Evolutionary conservation across 2,113 vertebrate species (phyloP).

Genomic region (Henicopernis longicauda): DNA sequence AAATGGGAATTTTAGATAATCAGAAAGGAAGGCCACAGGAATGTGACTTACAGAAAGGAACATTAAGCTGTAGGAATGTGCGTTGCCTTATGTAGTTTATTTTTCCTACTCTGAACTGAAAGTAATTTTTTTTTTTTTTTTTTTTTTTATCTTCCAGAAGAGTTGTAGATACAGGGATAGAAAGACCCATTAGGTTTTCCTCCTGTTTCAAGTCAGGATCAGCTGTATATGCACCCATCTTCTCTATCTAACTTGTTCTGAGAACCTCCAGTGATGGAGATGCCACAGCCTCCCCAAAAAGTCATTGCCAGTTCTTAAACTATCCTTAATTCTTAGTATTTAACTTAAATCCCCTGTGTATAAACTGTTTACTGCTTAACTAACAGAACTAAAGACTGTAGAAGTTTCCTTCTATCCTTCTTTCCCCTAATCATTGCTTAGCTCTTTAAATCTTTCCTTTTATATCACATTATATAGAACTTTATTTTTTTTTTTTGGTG

Average conservation of each 20-base stretch:
- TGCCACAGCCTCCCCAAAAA: not conserved
- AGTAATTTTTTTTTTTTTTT: not conserved
- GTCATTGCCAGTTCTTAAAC: not conserved
- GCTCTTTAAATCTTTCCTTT: not conserved
- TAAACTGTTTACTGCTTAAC: not conserved
- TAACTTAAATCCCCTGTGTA: not conserved
- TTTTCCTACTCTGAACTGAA: not conserved
- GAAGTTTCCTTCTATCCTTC: not conserved
- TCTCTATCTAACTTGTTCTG: not conserved
- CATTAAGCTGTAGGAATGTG: slow-evolving; percentile 14
- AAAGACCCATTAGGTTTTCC: not conserved
- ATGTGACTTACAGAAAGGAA: not conserved
- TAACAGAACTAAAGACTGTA: not conserved
- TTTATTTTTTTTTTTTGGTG: not conserved
- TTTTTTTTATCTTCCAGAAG: not conserved
- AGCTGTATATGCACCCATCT: not conserved
- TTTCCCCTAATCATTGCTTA: not conserved
- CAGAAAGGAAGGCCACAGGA: slow-evolving; percentile 21
- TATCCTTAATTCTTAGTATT: not conserved
- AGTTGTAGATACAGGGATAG: not conserved
- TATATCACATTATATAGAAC: not conserved
- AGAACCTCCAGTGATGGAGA: not conserved
- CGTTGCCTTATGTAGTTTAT: not conserved
- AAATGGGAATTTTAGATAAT: slow-evolving; percentile 24
- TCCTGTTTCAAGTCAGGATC: not conserved